These are phyloP conservation scores for Chelonus formosanus DNA, from an alignment of 2,888 invertebrate genomes.

Conservation along the genomic window DNA sequence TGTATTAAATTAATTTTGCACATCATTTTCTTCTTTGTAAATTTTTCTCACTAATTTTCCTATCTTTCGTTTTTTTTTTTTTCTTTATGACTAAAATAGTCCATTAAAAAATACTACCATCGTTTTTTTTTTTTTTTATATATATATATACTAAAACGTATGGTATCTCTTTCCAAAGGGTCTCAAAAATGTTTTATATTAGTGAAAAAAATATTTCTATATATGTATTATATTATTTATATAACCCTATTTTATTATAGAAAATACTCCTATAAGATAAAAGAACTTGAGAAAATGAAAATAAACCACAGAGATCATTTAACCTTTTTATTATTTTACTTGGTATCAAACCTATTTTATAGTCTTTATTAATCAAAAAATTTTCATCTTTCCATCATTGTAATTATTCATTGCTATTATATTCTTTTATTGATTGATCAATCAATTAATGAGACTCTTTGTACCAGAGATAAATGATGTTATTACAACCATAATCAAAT, in stretches of 20 bases:
- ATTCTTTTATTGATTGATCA: too few relatives aligned
- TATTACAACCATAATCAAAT: constrained; percentile 35
- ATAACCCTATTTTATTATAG: too few relatives aligned
- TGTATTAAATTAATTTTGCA: constrained; percentile 1
- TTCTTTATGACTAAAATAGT: not conserved
- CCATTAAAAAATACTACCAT: constrained; percentile 14
- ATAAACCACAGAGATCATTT: too few relatives aligned
- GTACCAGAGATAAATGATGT: constrained; percentile 12
- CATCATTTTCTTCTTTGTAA: not conserved
- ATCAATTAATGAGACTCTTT: constrained; percentile 24
- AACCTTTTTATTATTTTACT: not conserved
- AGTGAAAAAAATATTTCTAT: not conserved
- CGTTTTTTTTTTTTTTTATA: not conserved
- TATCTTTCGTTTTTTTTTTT: not conserved
- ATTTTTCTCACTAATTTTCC: not conserved
- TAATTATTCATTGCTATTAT: too few relatives aligned
- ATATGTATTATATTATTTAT: not conserved
- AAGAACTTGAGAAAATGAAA: too few relatives aligned
- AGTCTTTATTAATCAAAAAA: too few relatives aligned
- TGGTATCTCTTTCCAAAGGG: constrained; percentile 12
- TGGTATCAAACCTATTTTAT: not conserved
- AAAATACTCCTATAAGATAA: not conserved
- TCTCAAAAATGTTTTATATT: not conserved
- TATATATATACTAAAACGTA: constrained; percentile 5
- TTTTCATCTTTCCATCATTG: too few relatives aligned